These are phyloP conservation scores for Nemotelus pantherinus DNA, from an alignment of 2,888 invertebrate species.

Conservation along the genomic window DNA sequence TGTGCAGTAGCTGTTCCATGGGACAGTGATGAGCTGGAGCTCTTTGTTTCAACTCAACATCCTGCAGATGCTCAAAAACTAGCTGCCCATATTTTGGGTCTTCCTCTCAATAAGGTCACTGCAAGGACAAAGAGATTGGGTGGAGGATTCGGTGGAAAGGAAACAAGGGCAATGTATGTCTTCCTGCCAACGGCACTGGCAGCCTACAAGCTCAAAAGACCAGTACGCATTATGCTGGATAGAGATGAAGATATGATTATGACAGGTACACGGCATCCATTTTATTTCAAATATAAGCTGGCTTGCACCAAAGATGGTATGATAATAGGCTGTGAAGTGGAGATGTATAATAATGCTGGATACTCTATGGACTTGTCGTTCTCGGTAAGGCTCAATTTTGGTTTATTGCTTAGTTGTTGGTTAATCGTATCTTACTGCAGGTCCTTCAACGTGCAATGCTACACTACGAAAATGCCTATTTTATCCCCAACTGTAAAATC, in stretches of 20 bases:
- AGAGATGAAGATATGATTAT: constrained; percentile 94
- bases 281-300: constrained; percentile 84
- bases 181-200: constrained; percentile 83
- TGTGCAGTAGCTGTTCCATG: constrained; percentile 76
- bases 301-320: constrained; percentile 80
- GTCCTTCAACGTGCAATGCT: constrained; percentile 85
- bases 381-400: constrained; percentile 67
- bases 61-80: constrained; percentile 79
- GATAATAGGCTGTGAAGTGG: constrained; percentile 76
- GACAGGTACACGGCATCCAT: constrained; percentile 91
- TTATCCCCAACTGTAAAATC: constrained; percentile 77
- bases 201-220: constrained; percentile 78
- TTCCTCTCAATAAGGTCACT: constrained; percentile 79
- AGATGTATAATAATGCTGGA: constrained; percentile 85
- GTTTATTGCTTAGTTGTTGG: not conserved
- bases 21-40: constrained; percentile 85
- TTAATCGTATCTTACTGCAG: constrained; percentile 64
- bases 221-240: constrained; percentile 89
- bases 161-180: constrained; percentile 75
- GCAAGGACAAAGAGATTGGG: constrained; percentile 87
- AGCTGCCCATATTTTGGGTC: constrained; percentile 74
- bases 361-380: constrained; percentile 83
- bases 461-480: constrained; percentile 85
- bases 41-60: constrained; percentile 86
- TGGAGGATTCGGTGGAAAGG: constrained; percentile 97